Conservation (phyloP, 64 coral and sea anemone genomes). For the Catalaphyllia jardinei region DNA sequence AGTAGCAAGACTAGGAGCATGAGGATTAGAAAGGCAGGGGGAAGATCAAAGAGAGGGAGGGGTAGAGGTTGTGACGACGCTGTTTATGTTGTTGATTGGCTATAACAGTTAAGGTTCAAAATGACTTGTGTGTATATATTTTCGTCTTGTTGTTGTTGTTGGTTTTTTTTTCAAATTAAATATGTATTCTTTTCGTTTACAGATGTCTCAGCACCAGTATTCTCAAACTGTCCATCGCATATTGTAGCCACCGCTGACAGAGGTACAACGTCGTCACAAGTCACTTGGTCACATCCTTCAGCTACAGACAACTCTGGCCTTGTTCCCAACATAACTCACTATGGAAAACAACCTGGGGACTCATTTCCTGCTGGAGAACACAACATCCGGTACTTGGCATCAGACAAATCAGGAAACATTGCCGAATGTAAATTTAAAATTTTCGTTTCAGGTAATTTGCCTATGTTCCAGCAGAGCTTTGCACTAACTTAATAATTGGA, state of each 20-base stretch:
- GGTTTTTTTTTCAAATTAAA: neutral
- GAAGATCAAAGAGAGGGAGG: no score
- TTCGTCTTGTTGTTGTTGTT: neutral
- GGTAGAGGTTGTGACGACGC: no score
- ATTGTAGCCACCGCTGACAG: conserved; percentile 27
- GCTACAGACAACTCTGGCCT: conserved; percentile 57
- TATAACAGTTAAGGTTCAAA: no score
- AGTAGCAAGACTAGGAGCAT: no score
- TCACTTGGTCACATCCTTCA: conserved; percentile 16
- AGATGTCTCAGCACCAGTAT: conserved; percentile 44
- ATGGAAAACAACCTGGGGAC: conserved; percentile 30
- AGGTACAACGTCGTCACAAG: conserved; percentile 17
- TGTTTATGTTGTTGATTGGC: no score
- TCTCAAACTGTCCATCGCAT: conserved; percentile 43
- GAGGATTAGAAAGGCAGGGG: no score
- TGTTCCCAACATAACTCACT: conserved; percentile 26
- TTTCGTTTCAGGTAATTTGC: conserved; percentile 36
- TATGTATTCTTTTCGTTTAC: neutral
- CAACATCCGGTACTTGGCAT: conserved; percentile 41
- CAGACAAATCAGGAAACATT: conserved; percentile 46
- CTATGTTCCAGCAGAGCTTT: no score
- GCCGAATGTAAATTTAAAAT: conserved; percentile 48
- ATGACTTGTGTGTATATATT: neutral
- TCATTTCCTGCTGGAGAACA: conserved; percentile 45
- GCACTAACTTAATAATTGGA: no score